phyloP scores from a whole-genome alignment of 1,140 invertebrate species.

The Eurytemora carolleeae region DNA sequence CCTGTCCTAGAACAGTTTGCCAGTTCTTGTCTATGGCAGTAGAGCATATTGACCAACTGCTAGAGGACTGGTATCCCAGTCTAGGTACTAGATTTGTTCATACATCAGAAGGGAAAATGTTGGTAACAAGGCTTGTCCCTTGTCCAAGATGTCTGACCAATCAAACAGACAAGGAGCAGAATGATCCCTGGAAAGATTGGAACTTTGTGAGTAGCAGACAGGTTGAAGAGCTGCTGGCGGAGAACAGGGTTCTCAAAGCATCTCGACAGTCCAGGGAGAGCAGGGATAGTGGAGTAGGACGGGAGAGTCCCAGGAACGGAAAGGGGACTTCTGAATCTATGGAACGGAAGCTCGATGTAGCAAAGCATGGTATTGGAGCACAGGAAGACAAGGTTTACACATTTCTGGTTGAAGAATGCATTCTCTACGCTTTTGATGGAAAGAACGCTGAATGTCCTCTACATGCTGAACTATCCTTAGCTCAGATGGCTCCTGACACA shows the following conservation, averaged over 20 bases:
- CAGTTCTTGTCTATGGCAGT: slow-evolving; percentile 74
- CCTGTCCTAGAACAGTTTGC: slow-evolving; percentile 50
- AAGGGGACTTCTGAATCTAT: slow-evolving; percentile 6
- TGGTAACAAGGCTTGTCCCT: slow-evolving; percentile 82
- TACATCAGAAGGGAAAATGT: slow-evolving; percentile 79
- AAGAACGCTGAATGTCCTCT: slow-evolving; percentile 45
- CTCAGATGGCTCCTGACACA: slow-evolving; percentile 60
- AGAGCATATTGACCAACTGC: slow-evolving; percentile 82
- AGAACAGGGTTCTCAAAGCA: slow-evolving; percentile 4
- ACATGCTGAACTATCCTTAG: slow-evolving; percentile 47
- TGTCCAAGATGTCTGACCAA: slow-evolving; percentile 58
- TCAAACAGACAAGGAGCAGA: slow-evolving; percentile 23
- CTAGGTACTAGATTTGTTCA: slow-evolving; percentile 89
- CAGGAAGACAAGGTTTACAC: slow-evolving; percentile 25
- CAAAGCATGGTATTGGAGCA: neutral
- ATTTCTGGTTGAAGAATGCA: slow-evolving; percentile 78
- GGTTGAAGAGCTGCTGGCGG: neutral
- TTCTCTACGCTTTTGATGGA: slow-evolving; percentile 56
- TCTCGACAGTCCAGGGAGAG: slow-evolving; percentile 41
- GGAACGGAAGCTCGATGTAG: slow-evolving; percentile 4
- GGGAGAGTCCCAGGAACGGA: slow-evolving; percentile 31
- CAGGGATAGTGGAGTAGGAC: slow-evolving; percentile 50
- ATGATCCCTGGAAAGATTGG: slow-evolving; percentile 17
- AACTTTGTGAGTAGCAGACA: neutral
- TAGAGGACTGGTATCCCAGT: slow-evolving; percentile 97